Conservation (phyloP, 2,888 invertebrate species). For the Smittia aterrima region DNA sequence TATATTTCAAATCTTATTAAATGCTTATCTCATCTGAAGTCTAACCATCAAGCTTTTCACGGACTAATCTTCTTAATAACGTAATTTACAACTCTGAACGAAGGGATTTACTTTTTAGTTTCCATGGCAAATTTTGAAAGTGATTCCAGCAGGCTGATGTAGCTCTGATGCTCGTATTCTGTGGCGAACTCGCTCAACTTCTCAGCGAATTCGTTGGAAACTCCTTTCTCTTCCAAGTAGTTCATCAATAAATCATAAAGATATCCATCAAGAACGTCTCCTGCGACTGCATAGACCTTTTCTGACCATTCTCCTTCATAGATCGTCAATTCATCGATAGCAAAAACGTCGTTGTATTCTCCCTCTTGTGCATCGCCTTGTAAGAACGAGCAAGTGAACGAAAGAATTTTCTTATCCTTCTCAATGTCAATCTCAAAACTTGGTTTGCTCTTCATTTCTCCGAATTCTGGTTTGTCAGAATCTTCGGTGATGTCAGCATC, state of each 20-base stretch:
- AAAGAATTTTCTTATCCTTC: conserved; percentile 72
- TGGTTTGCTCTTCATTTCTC: conserved; percentile 88
- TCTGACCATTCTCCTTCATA: conserved; percentile 86
- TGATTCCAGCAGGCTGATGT: conserved; percentile 82
- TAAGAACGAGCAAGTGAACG: conserved; percentile 82
- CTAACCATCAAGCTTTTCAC: not conserved
- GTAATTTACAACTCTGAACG: not conserved
- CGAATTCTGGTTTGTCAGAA: conserved; percentile 69
- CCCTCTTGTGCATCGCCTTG: conserved; percentile 66
- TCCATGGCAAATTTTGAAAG: conserved; percentile 79
- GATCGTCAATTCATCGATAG: conserved; percentile 90
- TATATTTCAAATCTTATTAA: conserved; percentile 3
- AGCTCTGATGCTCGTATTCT: conserved; percentile 87
- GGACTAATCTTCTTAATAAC: not conserved
- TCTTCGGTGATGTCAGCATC: conserved; percentile 64
- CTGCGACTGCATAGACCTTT: conserved; percentile 84
- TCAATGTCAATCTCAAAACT: conserved; percentile 85
- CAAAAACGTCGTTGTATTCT: conserved; percentile 82
- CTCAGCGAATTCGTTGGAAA: conserved; percentile 89
- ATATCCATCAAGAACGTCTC: conserved; percentile 95
- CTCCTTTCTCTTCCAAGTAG: conserved; percentile 91
- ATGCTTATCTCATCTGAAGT: not conserved
- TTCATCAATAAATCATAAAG: conserved; percentile 94
- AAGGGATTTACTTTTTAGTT: conserved; percentile 46
- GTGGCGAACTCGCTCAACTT: conserved; percentile 87